A percentile compares a stretch with the other conserved stretches of the same genome.
Evolutionary conservation across 2,797 vertebrate species (phyloP).

Genomic region (Tadarida brasiliensis): DNA sequence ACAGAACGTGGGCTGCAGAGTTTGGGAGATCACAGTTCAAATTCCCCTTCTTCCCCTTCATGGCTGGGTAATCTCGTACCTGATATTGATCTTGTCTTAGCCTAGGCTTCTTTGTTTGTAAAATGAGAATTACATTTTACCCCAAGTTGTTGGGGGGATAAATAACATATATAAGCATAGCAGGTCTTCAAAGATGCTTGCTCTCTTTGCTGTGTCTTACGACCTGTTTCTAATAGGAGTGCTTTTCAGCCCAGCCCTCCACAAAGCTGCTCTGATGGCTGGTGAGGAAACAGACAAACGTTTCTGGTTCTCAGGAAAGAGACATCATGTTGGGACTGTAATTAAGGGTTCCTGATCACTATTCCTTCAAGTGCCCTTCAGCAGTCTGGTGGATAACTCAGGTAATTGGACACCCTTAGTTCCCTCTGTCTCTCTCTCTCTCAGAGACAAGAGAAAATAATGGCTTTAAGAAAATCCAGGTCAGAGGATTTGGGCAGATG

Average conservation of each 20-base stretch:
- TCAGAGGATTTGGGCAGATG: conserved; percentile 66
- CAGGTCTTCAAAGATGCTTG: background rate
- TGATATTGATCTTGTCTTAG: background rate
- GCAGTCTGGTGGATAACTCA: background rate
- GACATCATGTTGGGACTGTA: conserved; percentile 63
- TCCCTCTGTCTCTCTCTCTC: conserved; percentile 52
- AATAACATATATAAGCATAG: background rate
- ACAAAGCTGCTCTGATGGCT: background rate
- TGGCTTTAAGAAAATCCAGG: conserved; percentile 82
- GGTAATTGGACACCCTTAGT: conserved; percentile 66
- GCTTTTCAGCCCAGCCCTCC: background rate
- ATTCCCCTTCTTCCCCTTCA: background rate
- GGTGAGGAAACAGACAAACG: background rate
- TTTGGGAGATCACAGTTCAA: background rate
- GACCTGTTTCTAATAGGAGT: background rate
- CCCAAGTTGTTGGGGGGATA: background rate
- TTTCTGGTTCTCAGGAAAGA: conserved; percentile 47
- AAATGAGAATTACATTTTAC: background rate
- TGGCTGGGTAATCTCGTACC: background rate
- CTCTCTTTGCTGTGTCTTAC: background rate
- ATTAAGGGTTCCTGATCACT: conserved; percentile 75
- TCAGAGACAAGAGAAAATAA: conserved; percentile 47
- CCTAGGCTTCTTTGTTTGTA: background rate
- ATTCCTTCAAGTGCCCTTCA: conserved; percentile 74
- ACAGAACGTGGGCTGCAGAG: background rate